A percentile compares a stretch with the other conserved stretches of the same genome.
These are phyloP conservation scores for Phyllostomus discolor DNA, from an alignment of 2,113 vertebrate species.

Conservation along the genomic window DNA sequence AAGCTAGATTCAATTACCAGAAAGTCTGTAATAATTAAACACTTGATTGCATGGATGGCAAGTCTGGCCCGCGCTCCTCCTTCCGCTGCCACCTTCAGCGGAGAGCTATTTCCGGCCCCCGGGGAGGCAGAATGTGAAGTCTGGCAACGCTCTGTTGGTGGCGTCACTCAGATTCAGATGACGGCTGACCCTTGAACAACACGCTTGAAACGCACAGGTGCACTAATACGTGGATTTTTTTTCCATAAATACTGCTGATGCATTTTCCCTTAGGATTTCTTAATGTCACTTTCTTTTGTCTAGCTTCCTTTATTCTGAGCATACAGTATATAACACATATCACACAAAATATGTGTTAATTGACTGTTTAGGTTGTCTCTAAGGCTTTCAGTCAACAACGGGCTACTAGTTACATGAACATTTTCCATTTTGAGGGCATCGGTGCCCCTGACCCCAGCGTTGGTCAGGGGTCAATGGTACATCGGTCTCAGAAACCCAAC, in stretches of 20 bases:
- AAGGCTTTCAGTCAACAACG: not conserved
- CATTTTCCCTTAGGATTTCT: not conserved
- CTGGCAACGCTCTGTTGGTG: not conserved
- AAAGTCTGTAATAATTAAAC: conserved; percentile 49
- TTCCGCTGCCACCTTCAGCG: not conserved
- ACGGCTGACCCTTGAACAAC: not conserved
- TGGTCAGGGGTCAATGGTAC: not conserved
- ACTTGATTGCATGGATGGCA: conserved; percentile 1
- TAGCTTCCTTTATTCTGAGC: not conserved
- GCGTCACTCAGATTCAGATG: not conserved
- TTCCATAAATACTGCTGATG: not conserved
- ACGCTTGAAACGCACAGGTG: not conserved
- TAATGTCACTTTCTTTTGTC: not conserved
- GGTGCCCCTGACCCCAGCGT: not conserved
- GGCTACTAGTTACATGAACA: not conserved
- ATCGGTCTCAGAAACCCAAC: not conserved
- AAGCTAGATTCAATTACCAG: conserved; percentile 38
- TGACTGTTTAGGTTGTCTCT: no score
- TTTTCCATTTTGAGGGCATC: not conserved
- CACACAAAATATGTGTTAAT: not conserved
- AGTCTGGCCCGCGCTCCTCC: not conserved
- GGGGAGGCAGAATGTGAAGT: not conserved
- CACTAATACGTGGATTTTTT: not conserved
- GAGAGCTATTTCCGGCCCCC: not conserved
- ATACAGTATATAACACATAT: not conserved